A percentile compares a stretch with the other conserved stretches of the same genome.
Evolutionary conservation across 2,888 invertebrate species (phyloP).

Genomic region (Machimus rusticus): DNA sequence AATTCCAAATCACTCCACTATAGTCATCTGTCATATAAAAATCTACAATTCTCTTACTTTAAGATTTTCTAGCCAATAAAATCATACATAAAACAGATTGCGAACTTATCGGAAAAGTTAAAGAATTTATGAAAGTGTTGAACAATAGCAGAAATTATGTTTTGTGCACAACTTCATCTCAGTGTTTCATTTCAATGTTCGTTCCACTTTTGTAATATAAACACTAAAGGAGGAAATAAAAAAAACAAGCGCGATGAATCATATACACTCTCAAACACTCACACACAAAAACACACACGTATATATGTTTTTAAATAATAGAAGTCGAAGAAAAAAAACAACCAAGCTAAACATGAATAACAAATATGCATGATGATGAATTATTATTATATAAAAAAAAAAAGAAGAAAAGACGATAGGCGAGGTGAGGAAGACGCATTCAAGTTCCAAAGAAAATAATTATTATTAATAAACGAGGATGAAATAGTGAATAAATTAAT

Average conservation of each 20-base stretch:
- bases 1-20: too few species aligned
- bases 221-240: background rate
- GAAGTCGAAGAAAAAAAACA: conserved; percentile 21
- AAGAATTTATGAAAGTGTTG: background rate
- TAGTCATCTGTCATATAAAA: too few species aligned
- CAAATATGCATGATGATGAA: conserved; percentile 39
- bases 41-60: too few species aligned
- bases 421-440: conserved; percentile 7
- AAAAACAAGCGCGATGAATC: background rate
- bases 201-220: background rate
- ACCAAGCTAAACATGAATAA: conserved; percentile 6
- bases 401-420: background rate
- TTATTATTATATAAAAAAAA: conserved; percentile 5
- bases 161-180: background rate
- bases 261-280: background rate
- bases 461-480: conserved; percentile 17
- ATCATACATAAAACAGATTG: too few species aligned
- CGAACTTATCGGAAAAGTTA: too few species aligned
- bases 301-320: conserved; percentile 40
- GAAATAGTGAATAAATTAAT: conserved; percentile 37
- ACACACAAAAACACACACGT: background rate
- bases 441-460: conserved; percentile 42
- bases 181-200: background rate
- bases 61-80: background rate
- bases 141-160: background rate